Base-by-base conservation (phyloP, 2,888 invertebrate genomes). In the Heterodera filipjevi region DNA sequence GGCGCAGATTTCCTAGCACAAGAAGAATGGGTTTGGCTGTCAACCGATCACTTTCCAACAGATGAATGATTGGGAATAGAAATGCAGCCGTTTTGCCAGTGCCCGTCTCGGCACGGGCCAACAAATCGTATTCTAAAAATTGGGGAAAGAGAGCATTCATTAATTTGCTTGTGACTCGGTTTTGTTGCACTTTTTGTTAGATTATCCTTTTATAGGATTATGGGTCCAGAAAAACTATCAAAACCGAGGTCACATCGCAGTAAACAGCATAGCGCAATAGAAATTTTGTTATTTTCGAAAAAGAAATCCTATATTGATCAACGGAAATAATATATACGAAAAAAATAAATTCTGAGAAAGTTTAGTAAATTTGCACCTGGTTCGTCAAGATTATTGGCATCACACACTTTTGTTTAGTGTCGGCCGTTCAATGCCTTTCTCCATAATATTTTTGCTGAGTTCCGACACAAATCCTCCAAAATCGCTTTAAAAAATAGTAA, bases 101-200 rank as follows among this genome's bases (percentile, higher is more conserved):
- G 53, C 79, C 79, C 39, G 79, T 79, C 53, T 78, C 71, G 33
- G 79, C 79, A 64, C 79, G 35, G 10, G 77, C 79, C 68, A 79
- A 53, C 35, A 79, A 33, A 64, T 79, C 79, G 32, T 49, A 79
- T 27, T 71, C 79, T 79, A 46, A 71, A 27, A 39, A 8, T 2
- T n/a, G n/a, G n/a, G n/a, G n/a, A n/a, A n/a, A n/a, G n/a, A n/a
- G n/a, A n/a, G n/a, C n/a, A n/a, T n/a, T n/a, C n/a, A n/a, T n/a
- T n/a, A n/a, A n/a, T n/a, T n/a, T n/a, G n/a, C n/a, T n/a, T n/a
- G n/a, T n/a, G n/a, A n/a, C n/a, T n/a, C n/a, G n/a, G n/a, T n/a
- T n/a, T n/a, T n/a, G n/a, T n/a, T n/a, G n/a, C n/a, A n/a, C n/a
- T n/a, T n/a, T n/a, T n/a, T n/a, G n/a, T n/a, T n/a, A n/a, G n/a